phyloP scores from a whole-genome alignment of 2,888 invertebrate genomes.

The Athalia cordata region DNA sequence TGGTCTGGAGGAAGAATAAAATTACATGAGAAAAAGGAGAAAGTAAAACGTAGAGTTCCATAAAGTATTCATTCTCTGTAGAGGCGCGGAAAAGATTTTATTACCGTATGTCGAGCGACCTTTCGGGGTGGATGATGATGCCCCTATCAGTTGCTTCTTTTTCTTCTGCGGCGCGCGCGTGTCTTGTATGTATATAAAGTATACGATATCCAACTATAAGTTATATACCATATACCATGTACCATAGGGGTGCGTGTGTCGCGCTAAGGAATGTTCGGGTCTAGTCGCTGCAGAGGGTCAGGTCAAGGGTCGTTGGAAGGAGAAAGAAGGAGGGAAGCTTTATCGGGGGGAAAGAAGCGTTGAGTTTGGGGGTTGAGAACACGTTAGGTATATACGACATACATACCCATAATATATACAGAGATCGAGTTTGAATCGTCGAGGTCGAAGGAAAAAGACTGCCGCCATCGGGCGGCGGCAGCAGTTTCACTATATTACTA shows the following conservation, averaged over 20 bases:
- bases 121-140: no score
- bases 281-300: background rate
- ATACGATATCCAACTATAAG: background rate
- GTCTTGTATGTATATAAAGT: no score
- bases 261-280: conserved; percentile 13
- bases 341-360: no score
- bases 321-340: no score
- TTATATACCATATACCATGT: background rate
- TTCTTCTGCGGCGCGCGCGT: no score
- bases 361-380: no score
- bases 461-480: background rate
- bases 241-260: background rate
- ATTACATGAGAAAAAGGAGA: no score
- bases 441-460: conserved; percentile 19
- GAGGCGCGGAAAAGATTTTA: conserved; percentile 19
- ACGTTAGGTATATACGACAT: no score
- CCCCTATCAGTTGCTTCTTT: no score
- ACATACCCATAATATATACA: background rate
- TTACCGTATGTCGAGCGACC: background rate
- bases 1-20: no score
- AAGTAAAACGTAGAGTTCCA: no score
- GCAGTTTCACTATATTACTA: conserved; percentile 41
- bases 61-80: no score
- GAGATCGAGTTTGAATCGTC: background rate
- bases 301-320: background rate